These are phyloP conservation scores for Dolichomitus sp. DNA, from an alignment of 2,888 invertebrate species.

Conservation along the genomic window DNA sequence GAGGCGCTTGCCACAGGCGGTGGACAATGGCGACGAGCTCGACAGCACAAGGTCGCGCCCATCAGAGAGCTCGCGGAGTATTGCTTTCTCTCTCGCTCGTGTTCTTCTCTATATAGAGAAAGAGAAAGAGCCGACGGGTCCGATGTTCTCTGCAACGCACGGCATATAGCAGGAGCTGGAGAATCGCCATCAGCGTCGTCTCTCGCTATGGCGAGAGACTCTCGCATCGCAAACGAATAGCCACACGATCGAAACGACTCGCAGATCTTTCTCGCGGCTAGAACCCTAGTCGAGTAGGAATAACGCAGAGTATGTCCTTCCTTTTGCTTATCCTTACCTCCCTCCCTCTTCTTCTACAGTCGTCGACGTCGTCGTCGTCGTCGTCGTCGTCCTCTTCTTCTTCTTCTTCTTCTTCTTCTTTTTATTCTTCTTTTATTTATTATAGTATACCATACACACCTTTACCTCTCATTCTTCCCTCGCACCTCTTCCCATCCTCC, in stretches of 20 bases:
- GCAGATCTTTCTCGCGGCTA: slow-evolving; percentile 39
- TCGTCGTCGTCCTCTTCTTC: slow-evolving; percentile 46
- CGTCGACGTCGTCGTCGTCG: background rate
- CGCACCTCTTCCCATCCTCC: slow-evolving; percentile 15
- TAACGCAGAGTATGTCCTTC: slow-evolving; percentile 6
- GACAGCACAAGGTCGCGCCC: slow-evolving; percentile 81
- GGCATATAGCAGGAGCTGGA: slow-evolving; percentile 13
- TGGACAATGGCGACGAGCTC: slow-evolving; percentile 81
- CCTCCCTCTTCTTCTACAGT: slow-evolving; percentile 32
- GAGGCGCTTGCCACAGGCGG: slow-evolving; percentile 76
- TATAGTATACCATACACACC: slow-evolving; percentile 34
- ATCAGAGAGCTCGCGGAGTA: slow-evolving; percentile 45
- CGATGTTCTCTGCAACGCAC: slow-evolving; percentile 21
- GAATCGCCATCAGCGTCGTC: slow-evolving; percentile 52
- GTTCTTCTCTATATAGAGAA: slow-evolving; percentile 22
- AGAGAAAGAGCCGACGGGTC: slow-evolving; percentile 19
- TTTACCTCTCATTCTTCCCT: slow-evolving; percentile 41
- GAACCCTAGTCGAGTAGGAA: slow-evolving; percentile 18
- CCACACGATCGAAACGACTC: slow-evolving; percentile 52
- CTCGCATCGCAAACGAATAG: slow-evolving; percentile 35
- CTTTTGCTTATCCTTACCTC: slow-evolving; percentile 44
- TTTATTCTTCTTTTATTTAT: slow-evolving; percentile 53
- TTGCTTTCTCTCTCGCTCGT: slow-evolving; percentile 38
- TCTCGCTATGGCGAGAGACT: slow-evolving; percentile 12
- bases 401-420: slow-evolving; percentile 30